Base-by-base conservation (phyloP, 2,797 vertebrate genomes). In the Pseudochirops corinnae region DNA sequence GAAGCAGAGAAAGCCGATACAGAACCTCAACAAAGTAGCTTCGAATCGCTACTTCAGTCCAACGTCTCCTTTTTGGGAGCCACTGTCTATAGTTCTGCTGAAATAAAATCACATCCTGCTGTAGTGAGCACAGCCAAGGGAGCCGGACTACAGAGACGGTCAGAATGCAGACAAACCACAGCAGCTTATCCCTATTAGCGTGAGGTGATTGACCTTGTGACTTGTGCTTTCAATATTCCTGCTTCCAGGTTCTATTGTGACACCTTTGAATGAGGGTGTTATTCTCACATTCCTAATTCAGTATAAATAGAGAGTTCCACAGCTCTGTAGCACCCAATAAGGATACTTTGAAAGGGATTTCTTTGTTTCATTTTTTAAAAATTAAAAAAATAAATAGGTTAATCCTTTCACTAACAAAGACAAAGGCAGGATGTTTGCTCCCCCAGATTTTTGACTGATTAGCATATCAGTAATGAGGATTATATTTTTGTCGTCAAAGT, bases 301-400 rank as follows among this genome's bases (percentile, higher is more conserved):
- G n/a, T 52, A 0, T 90, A 46, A 92, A 97, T 98, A 98, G 98
- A 97, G 97, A 97, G 31, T 95, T 93, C 95, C 90, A 98, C 62
- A 97, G 97, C 10, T 92, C 97, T 9, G 56, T 90, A 97, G 94
- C 93, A 98, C 97, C 93, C 97, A 97, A 94, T 98, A 95, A 94
- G 94, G 97, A 91, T 62, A 96, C 39, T 74, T 95, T 93, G 13
- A 92, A 94, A 94, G 56, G 11, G 93, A 6, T 58, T 67, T 60
- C 46, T 90, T 94, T 18, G 1, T 56, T 90, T 95, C 93, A 53
- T 91, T 57, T 18, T 82, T 55, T 56, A 90, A 46, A 82, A 95
- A 90, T 91, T 94, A 39, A 82, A 82, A 82, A 74, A 60, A 33
- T 39, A 92, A 93, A 53, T 0, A 91, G 39, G 0, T 29, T 91